Evolutionary conservation across 2,797 vertebrate genomes (phyloP).

Genomic region (Hoplostethus atlanticus): DNA sequence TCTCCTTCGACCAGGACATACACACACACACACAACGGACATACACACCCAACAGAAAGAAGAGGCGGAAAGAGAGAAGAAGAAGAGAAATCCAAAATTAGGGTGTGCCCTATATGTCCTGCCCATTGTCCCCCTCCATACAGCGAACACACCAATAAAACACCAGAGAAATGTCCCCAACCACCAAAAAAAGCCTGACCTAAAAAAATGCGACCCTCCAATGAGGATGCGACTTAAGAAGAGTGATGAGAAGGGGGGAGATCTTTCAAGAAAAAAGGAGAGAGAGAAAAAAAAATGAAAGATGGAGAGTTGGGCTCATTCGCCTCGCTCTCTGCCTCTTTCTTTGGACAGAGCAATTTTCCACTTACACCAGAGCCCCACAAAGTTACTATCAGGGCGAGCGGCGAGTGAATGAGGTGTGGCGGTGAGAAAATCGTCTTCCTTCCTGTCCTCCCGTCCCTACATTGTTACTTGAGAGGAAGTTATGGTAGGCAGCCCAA

Average conservation of each 20-base stretch:
- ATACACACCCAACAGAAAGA: conserved; percentile 76
- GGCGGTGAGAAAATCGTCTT: conserved; percentile 40
- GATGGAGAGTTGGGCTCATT: conserved; percentile 63
- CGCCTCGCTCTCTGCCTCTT: conserved; percentile 47
- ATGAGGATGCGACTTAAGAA: conserved; percentile 74
- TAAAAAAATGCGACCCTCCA: conserved; percentile 72
- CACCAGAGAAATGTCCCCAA: conserved; percentile 66
- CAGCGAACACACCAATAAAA: conserved; percentile 67
- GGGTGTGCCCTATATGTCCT: conserved; percentile 77
- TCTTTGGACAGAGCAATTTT: conserved; percentile 49
- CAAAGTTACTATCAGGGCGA: conserved; percentile 68
- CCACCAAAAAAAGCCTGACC: conserved; percentile 63
- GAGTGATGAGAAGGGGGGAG: conserved; percentile 68
- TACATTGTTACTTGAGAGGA: conserved; percentile 77
- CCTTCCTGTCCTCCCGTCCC: conserved; percentile 71
- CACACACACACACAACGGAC: conserved; percentile 72
- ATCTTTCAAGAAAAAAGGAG: conserved; percentile 55
- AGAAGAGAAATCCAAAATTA: conserved; percentile 73
- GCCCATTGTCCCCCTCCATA: conserved; percentile 71
- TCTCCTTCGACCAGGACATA: conserved; percentile 92
- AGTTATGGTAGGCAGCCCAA: conserved; percentile 84
- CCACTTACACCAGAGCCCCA: conserved; percentile 38
- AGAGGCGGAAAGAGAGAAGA: conserved; percentile 70
- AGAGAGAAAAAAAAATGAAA: conserved; percentile 52
- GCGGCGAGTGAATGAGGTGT: conserved; percentile 46